Evolutionary conservation across 2,888 invertebrate species (phyloP).

Genomic region (Erebia palarica): DNA sequence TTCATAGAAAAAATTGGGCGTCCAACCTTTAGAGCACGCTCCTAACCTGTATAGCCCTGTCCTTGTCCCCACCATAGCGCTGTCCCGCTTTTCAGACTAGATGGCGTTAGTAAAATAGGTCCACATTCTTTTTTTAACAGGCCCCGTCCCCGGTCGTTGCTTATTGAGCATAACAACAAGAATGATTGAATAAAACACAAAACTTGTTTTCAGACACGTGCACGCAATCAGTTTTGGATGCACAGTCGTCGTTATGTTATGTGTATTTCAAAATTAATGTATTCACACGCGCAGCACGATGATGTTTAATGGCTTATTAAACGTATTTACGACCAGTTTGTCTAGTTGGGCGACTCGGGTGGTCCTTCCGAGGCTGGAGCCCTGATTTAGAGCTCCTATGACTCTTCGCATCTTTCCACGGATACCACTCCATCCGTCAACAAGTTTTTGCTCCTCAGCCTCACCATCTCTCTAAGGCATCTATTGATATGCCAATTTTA

Average conservation of each 20-base stretch:
- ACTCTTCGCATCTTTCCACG: background rate
- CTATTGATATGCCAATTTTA: background rate
- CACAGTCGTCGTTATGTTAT: background rate
- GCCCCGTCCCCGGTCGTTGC: too few relatives aligned
- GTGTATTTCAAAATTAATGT: background rate
- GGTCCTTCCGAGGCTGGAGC: background rate
- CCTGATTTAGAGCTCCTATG: constrained; percentile 5
- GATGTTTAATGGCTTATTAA: constrained; percentile 10
- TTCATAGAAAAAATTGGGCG: too few relatives aligned
- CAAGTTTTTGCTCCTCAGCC: constrained; percentile 9
- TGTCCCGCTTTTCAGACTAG: too few relatives aligned
- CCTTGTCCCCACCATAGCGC: too few relatives aligned
- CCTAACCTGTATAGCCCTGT: too few relatives aligned
- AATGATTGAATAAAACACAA: too few relatives aligned
- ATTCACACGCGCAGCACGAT: background rate
- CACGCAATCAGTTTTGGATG: background rate
- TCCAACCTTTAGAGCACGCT: too few relatives aligned
- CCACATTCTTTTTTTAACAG: too few relatives aligned
- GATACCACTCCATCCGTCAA: constrained; percentile 2
- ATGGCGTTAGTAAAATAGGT: too few relatives aligned
- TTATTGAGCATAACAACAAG: too few relatives aligned
- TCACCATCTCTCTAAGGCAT: background rate
- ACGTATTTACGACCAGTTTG: constrained; percentile 5
- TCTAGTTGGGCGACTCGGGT: background rate
- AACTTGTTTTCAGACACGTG: background rate